Evolutionary conservation across 2,888 invertebrate genomes (phyloP), one percentile per base, ranked within the genome.

Genomic region (Ecliptopera silaceata): DNA sequence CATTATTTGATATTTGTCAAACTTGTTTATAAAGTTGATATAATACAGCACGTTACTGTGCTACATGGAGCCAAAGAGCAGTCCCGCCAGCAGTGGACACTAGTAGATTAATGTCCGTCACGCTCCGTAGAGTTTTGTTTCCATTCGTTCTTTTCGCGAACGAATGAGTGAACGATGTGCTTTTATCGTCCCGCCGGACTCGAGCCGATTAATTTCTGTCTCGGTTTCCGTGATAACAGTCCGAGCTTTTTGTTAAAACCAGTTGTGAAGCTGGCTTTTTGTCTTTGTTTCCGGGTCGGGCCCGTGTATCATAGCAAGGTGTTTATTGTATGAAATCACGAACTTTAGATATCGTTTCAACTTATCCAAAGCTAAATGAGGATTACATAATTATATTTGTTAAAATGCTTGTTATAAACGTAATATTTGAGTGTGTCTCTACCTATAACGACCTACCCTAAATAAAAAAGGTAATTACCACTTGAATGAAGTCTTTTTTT

Each of bases 141-240:
- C 59, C 69, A 66, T 69, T 71, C 69, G 68, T 58, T 66, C 71
- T 63, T 64, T 64, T 61, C 59, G 56, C 51, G 61, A 56, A 56
- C 56, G 59, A 63, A 55, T 59, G 63, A 65, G 63, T 63, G 64
- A 66, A 63, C 60, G 66, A 64, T 63, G 63, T 62, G 44, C 58
- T 61, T 59, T 61, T 61, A 65, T 66, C 68, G 61, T 53, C 44
- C 55, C 53, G 57, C 52, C 58, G 63, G 63, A 56, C 64, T 56
- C 57, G 51, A 60, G 46, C 55, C 63, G 63, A 65, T 66, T 66
- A 64, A 59, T 66, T 61, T 47, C 55, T 56, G 65, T 64, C 63
- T 54, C 59, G 58, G 54, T 29, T 58, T 57, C 45, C 61, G 56
- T 59, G 66, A 63, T 66, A 66, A 54, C 58, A 58, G 56, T 47